These are phyloP conservation scores for Chloroclysta siterata DNA, from an alignment of 2,888 invertebrate species.

Conservation along the genomic window DNA sequence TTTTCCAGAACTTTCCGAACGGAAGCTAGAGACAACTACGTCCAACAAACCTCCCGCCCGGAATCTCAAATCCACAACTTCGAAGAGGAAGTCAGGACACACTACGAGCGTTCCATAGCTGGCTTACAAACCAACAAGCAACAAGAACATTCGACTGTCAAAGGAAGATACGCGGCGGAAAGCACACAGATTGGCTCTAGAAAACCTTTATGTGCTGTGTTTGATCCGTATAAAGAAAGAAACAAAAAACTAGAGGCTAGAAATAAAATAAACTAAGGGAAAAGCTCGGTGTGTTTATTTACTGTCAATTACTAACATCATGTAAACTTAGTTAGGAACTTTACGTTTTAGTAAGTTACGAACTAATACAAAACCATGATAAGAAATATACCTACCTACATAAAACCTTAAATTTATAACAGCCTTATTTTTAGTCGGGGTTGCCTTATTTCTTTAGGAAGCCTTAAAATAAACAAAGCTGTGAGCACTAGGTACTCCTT, in stretches of 20 bases:
- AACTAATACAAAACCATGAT: no score
- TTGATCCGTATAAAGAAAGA: constrained; percentile 62
- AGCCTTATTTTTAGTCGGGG: no score
- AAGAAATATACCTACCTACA: no score
- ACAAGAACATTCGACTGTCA: constrained; percentile 52
- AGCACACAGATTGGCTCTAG: constrained; percentile 59
- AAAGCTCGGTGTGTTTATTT: no score
- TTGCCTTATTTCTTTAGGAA: no score
- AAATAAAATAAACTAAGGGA: constrained; percentile 35
- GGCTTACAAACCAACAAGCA: constrained; percentile 52
- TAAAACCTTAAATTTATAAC: no score
- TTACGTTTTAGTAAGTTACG: no score
- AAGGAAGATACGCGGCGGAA: constrained; percentile 57
- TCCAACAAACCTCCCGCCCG: constrained; percentile 49
- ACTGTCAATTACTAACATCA: no score
- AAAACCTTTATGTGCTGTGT: constrained; percentile 61
- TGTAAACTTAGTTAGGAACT: no score
- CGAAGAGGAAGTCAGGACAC: constrained; percentile 60
- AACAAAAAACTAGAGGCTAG: constrained; percentile 58
- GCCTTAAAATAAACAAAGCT: no score
- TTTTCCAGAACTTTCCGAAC: constrained; percentile 68
- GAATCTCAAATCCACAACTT: constrained; percentile 58
- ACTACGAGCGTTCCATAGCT: constrained; percentile 54
- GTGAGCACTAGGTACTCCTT: no score
- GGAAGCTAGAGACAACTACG: constrained; percentile 69